Conservation (phyloP, 2,888 invertebrate species). For the Drosophila rellima region DNA sequence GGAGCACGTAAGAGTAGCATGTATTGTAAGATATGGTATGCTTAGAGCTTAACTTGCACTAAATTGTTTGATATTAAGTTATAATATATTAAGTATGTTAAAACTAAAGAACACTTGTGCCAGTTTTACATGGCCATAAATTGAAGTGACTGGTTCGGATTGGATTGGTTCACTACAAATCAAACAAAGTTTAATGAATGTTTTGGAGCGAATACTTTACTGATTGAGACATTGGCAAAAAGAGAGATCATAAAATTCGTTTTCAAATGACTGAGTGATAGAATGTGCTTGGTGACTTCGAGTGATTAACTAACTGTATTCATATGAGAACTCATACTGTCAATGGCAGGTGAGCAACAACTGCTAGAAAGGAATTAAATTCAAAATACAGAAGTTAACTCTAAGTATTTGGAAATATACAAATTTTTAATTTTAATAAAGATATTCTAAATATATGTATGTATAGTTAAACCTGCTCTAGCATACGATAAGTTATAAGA, state of each 20-base stretch:
- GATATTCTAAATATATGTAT: constrained; percentile 48
- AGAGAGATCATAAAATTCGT: constrained; percentile 1
- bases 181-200: constrained; percentile 45
- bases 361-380: constrained; percentile 38
- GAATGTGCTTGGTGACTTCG: constrained; percentile 40
- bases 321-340: not conserved
- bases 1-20: constrained; percentile 27
- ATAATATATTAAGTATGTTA: constrained; percentile 30
- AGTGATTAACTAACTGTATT: constrained; percentile 17
- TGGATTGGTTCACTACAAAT: constrained; percentile 52
- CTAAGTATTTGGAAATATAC: constrained; percentile 7
- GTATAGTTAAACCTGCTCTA: constrained; percentile 60
- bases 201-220: constrained; percentile 36
- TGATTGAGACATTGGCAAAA: constrained; percentile 19
- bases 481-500: constrained; percentile 33
- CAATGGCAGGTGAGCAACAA: constrained; percentile 29
- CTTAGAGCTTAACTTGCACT: constrained; percentile 73
- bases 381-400: constrained; percentile 47
- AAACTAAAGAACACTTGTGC: constrained; percentile 53
- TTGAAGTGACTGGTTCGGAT: constrained; percentile 18
- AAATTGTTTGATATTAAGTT: constrained; percentile 49
- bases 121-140: constrained; percentile 23
- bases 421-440: constrained; percentile 38
- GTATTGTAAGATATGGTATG: constrained; percentile 31
- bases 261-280: constrained; percentile 27